Conservation (phyloP, 2,113 vertebrate genomes). For the Dipodomys stephensi region DNA sequence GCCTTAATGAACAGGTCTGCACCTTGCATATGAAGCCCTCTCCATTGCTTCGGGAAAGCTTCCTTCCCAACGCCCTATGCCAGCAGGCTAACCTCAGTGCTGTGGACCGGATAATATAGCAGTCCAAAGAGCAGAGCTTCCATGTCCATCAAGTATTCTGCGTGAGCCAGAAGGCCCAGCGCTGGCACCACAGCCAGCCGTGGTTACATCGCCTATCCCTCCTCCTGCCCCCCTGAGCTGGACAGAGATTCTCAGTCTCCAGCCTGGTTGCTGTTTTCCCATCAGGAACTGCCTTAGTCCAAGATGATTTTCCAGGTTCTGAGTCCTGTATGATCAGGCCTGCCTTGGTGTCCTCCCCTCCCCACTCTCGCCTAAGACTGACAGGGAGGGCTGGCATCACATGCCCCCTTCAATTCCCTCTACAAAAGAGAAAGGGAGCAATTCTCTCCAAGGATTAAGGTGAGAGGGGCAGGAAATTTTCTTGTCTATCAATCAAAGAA, state of each 20-base stretch:
- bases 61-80: not conserved
- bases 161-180: not conserved
- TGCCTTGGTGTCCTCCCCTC: not conserved
- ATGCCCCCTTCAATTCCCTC: not conserved
- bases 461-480: not conserved
- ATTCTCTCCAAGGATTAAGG: not conserved
- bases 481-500: not conserved
- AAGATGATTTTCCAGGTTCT: not conserved
- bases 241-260: not conserved
- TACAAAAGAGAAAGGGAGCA: not conserved
- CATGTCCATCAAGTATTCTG: accelerated
- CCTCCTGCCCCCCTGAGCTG: not conserved
- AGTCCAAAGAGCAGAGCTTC: not conserved
- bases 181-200: not conserved
- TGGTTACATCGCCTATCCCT: not conserved
- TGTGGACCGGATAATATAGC: no score
- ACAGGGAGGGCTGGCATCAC: not conserved
- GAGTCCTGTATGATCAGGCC: not conserved
- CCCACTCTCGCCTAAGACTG: not conserved
- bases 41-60: not conserved
- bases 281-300: not conserved
- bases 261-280: not conserved
- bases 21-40: not conserved
- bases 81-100: not conserved
- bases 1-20: not conserved